Conservation (phyloP, 2,888 invertebrate species). For the Melitaea athalia region DNA sequence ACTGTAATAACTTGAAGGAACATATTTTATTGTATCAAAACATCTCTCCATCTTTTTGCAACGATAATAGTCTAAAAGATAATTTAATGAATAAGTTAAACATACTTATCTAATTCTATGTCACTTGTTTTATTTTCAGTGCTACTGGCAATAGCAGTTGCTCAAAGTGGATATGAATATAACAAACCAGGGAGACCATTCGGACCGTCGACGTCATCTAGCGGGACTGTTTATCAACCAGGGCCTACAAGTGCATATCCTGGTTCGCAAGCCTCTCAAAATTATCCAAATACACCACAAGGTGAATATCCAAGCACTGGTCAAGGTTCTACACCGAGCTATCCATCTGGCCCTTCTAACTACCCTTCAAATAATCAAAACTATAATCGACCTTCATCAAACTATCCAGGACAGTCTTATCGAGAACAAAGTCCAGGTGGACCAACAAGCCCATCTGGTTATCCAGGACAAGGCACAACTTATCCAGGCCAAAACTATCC, state of each 20-base stretch:
- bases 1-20: not conserved
- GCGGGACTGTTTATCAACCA: conserved; percentile 46
- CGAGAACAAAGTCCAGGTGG: conserved; percentile 49
- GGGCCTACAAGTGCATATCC: conserved; percentile 55
- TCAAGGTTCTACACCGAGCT: conserved; percentile 57
- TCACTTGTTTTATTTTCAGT: conserved; percentile 56
- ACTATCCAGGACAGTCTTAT: conserved; percentile 38
- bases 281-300: conserved; percentile 54
- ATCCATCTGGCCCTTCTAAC: conserved; percentile 55
- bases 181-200: conserved; percentile 86
- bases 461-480: conserved; percentile 34
- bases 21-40: not conserved
- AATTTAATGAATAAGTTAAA: not conserved
- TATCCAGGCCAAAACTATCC: conserved; percentile 51
- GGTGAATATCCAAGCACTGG: conserved; percentile 44
- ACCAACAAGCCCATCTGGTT: conserved; percentile 27
- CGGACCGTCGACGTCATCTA: conserved; percentile 59
- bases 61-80: not conserved
- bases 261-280: conserved; percentile 55
- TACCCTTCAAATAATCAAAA: conserved; percentile 51
- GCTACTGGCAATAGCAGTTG: conserved; percentile 62
- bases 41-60: not conserved
- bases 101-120: not conserved
- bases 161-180: conserved; percentile 89
- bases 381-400: conserved; percentile 44